Evolutionary conservation across 2,888 invertebrate species (phyloP).

Genomic region (Mayetiola destructor): DNA sequence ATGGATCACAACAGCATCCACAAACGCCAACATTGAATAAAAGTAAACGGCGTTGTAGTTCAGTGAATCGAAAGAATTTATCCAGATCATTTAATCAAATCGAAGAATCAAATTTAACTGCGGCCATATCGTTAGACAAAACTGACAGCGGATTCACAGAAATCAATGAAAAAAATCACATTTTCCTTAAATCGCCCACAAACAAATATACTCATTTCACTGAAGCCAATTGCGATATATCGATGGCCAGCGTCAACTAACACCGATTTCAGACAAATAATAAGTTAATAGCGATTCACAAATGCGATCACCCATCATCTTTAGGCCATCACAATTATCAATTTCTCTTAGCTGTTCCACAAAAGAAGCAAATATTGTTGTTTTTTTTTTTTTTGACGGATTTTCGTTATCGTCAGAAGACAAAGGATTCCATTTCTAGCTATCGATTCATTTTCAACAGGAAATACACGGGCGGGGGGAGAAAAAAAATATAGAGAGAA

Average conservation of each 20-base stretch:
- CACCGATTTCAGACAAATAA: no score
- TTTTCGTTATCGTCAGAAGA: no score
- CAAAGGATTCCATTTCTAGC: no score
- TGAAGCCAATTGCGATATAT: background rate
- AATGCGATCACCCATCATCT: no score
- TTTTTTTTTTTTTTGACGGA: no score
- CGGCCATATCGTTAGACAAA: constrained; percentile 23
- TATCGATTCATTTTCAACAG: no score
- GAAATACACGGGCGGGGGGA: no score
- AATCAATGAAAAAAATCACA: constrained; percentile 18
- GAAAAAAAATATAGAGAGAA: no score
- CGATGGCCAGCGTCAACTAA: background rate
- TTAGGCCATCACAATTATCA: no score
- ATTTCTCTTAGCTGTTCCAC: no score
- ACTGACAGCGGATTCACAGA: constrained; percentile 34
- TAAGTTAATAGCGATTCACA: no score
- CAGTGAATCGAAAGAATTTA: constrained; percentile 32
- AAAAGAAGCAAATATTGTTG: no score
- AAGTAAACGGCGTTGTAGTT: constrained; percentile 23
- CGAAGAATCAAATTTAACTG: constrained; percentile 18
- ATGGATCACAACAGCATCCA: constrained; percentile 16
- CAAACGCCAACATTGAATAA: constrained; percentile 27
- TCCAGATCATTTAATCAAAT: constrained; percentile 29
- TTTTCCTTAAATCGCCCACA: background rate
- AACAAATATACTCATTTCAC: background rate